A percentile compares a stretch with the other conserved stretches of the same genome.
Evolutionary conservation across 2,797 vertebrate species (phyloP).

Genomic region (Champsocephalus esox): DNA sequence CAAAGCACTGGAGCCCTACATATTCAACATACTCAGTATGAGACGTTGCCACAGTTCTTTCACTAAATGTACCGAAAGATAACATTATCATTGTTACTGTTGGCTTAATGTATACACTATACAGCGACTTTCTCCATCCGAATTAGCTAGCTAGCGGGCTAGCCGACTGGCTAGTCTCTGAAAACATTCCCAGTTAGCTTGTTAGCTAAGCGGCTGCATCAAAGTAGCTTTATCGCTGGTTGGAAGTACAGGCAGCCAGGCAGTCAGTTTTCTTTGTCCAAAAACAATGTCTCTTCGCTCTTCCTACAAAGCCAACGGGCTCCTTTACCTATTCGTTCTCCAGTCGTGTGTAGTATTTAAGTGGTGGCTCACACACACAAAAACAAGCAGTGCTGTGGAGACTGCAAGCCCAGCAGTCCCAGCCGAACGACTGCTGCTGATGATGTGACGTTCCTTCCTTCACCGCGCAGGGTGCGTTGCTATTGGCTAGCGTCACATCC

Average conservation of each 20-base stretch:
- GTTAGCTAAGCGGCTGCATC: conserved; percentile 71
- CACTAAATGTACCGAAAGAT: not conserved
- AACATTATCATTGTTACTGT: not conserved
- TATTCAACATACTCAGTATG: conserved; percentile 18
- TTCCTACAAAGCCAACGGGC: not conserved
- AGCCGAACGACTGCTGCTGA: conserved; percentile 85
- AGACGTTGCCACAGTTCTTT: not conserved
- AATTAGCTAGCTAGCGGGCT: conserved; percentile 60
- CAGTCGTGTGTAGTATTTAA: conserved; percentile 72
- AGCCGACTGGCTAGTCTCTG: conserved; percentile 64
- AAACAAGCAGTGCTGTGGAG: conserved; percentile 44
- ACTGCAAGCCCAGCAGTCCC: conserved; percentile 74
- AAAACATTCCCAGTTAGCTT: conserved; percentile 79
- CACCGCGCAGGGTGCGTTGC: conserved; percentile 79
- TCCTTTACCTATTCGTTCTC: conserved; percentile 5
- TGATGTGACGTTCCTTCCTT: conserved; percentile 88
- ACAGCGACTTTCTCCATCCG: not conserved
- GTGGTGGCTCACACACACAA: conserved; percentile 58
- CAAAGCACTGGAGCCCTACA: conserved; percentile 19
- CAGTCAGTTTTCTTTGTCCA: conserved; percentile 8
- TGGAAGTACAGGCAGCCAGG: conserved; percentile 52
- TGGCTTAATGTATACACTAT: not conserved
- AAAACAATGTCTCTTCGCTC: conserved; percentile 17
- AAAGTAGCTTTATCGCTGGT: conserved; percentile 64
- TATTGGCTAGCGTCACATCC: conserved; percentile 88